Conservation (phyloP, 2,888 invertebrate genomes). For the Tachina lurida region DNA sequence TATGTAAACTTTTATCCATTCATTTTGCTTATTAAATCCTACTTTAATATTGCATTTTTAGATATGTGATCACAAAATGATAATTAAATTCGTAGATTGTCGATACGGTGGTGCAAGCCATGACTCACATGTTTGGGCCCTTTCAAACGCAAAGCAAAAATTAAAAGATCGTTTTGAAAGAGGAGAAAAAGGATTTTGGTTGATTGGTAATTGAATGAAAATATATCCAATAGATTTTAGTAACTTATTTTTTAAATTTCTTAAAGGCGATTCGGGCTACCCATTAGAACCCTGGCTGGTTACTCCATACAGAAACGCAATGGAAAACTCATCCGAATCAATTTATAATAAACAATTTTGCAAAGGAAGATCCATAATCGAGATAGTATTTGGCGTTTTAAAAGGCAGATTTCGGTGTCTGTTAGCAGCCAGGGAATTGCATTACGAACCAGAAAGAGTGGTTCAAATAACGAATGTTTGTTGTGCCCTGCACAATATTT, state of each 20-base stretch:
- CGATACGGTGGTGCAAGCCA: background rate
- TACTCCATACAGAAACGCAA: background rate
- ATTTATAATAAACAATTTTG: too few relatives aligned
- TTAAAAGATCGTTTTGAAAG: too few relatives aligned
- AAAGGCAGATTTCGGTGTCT: background rate
- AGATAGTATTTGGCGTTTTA: too few relatives aligned
- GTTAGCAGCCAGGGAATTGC: constrained; percentile 52
- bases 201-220: too few relatives aligned
- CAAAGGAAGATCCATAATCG: too few relatives aligned
- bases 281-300: background rate
- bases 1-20: background rate
- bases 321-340: background rate
- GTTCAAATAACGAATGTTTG: constrained; percentile 49
- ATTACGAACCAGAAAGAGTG: constrained; percentile 35
- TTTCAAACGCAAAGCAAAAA: too few relatives aligned
- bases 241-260: background rate
- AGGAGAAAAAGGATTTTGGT: too few relatives aligned
- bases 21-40: constrained; percentile 21
- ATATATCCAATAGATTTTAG: background rate
- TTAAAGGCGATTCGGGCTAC: background rate
- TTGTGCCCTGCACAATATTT: constrained; percentile 59
- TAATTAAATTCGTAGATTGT: too few relatives aligned
- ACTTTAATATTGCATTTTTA: too few relatives aligned
- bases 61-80: too few relatives aligned
- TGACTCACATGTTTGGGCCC: constrained; percentile 20